Evolutionary conservation across 2,113 vertebrate species (phyloP), one percentile per base, ranked within the genome.

Genomic region (Prunella fulvescens): DNA sequence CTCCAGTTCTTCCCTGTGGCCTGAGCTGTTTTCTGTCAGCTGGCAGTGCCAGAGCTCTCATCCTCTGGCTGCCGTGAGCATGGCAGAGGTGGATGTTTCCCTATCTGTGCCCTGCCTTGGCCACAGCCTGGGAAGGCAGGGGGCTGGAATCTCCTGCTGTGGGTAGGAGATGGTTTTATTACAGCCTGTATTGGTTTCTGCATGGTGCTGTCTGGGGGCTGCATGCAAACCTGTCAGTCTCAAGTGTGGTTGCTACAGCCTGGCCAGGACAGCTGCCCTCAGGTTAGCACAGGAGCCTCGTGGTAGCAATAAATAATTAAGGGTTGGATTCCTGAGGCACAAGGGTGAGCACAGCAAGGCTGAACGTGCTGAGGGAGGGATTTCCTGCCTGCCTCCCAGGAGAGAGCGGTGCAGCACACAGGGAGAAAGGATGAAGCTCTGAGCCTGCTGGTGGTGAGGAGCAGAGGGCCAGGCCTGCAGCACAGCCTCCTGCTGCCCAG

Each of bases 41-140:
- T 37, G 44, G 22, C 3, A 4, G 61, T 0, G 0, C 9, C 24
- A 45, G 2, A 73, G 60, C 18, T n/a, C 42, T 47, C 1, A 0
- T 66, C 31, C 39, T n/a, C 44, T 66, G 86, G 25, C 50, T 94
- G 22, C 56, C 4, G 1, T 2, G 0, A 57, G 37, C 1, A 0
- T n/a, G 24, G 44, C 26, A 4, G 61, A 74, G 44, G 33, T 0
- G 0, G 56, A 31, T 1, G 0, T 33, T 69, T 7, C 26, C 10
- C 18, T 0, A 9, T 44, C 48, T 77, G 51, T 3, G 11, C 54
- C 51, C 37, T 82, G 47, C 72, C 31, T 42, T 31, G 14, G 26
- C 44, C 3, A 0, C 35, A 60, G 65, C 40, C n/a, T 64, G 70
- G 57, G 56, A 73, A 58, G 56, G 39, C 2, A 0, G 8, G 16